Base-by-base conservation (phyloP, 2,113 vertebrate species). In the Scomber colias region DNA sequence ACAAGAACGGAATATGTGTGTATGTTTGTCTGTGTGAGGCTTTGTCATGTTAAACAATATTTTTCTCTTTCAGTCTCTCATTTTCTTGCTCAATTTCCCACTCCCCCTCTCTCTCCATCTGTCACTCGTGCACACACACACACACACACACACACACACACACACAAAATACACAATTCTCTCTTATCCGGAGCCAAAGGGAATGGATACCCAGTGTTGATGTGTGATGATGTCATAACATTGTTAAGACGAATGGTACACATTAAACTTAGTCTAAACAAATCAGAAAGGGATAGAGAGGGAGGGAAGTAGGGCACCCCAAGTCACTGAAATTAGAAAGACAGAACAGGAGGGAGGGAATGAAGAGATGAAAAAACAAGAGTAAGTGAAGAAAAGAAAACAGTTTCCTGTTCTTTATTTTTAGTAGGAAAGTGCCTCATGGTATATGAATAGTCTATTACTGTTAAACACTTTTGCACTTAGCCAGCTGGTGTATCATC, bases 191-290 rank as follows among this genome's bases (percentile, higher is more conserved):
- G 10, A 53, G 84, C 87, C 82, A 87, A 61, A 53, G 71, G 68
- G 88, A 93, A 86, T 71, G 51, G 70, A 89, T 69, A 66, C 65
- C 35, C 62, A 45, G 27, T 61, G 71, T 50, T 87, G 66, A 63
- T 82, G 53, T 57, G 65, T 75, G 77, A 82, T 84, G 79, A 87
- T 86, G 87, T 89, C 84, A 83, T 74, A 83, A 77, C 79, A 86
- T 19, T 51, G 77, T 64, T 71, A 15, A 63, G 78, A 89, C 55
- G 73, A 87, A 83, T 86, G 81, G 60, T 75, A 46, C 81, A 81
- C 77, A 88, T 86, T 86, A 89, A 60, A 50, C 55, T 63, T n/a
- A 65, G 6, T 81, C 69, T 72, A 85, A 83, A 92, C 89, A 90
- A 89, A 78, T 67, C 65, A 65, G 59, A 27, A 21, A 60, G 24